Evolutionary conservation across 1,140 invertebrate genomes (phyloP).

Genomic region (Tetraneura akinire): DNA sequence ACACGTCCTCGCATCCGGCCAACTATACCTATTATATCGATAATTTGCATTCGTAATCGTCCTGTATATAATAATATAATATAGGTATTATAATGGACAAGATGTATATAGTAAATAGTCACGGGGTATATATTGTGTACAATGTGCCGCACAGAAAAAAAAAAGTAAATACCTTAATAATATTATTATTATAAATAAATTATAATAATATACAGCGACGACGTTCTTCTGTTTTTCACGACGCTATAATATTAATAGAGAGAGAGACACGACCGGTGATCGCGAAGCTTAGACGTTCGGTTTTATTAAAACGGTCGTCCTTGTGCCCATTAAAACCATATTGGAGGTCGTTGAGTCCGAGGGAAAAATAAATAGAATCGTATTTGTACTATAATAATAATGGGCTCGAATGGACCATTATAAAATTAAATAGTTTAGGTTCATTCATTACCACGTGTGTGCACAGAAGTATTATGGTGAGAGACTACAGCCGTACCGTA

Average conservation of each 20-base stretch:
- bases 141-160: too few species aligned
- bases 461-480: too few species aligned
- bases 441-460: too few species aligned
- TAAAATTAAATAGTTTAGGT: background rate
- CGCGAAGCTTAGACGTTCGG: background rate
- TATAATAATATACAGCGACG: too few species aligned
- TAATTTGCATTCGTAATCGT: constrained; percentile 27
- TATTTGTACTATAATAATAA: background rate
- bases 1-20: constrained; percentile 9
- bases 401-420: background rate
- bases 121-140: background rate
- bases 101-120: too few species aligned
- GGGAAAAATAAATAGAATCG: constrained; percentile 16
- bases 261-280: background rate
- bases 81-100: too few species aligned
- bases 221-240: background rate
- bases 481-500: too few species aligned
- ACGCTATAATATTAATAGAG: too few species aligned
- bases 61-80: too few species aligned
- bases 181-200: constrained; percentile 26
- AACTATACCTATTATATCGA: background rate
- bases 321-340: constrained; percentile 38
- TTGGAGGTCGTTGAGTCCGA: constrained; percentile 18
- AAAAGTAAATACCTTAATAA: background rate
- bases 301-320: constrained; percentile 22